Percentiles rank a stretch among this genome's conserved stretches.
Evolutionary conservation across 2,113 vertebrate species (phyloP).

Genomic region (Xenus cinereus): DNA sequence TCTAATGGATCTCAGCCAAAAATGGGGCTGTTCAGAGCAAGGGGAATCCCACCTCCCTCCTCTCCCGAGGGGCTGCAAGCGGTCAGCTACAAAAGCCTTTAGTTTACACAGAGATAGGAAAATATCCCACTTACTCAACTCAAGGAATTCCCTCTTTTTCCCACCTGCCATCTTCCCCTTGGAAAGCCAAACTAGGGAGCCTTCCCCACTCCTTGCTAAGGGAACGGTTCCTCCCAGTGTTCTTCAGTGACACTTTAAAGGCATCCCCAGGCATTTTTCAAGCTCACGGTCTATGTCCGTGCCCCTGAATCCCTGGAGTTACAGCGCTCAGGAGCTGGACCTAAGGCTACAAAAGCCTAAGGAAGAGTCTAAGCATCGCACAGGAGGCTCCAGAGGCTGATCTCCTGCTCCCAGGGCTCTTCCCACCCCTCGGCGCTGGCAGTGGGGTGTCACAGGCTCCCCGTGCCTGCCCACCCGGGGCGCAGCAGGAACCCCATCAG

Average conservation of each 20-base stretch:
- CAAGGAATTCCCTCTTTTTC: neutral
- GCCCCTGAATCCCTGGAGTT: neutral
- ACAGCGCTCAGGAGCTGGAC: neutral
- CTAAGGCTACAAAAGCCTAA: neutral
- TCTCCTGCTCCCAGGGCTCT: neutral
- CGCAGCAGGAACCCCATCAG: neutral
- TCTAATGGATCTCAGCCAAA: neutral
- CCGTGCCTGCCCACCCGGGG: fast-evolving
- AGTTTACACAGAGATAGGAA: neutral
- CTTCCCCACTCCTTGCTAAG: neutral
- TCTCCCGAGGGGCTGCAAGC: fast-evolving
- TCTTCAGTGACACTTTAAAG: neutral
- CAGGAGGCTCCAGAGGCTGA: neutral
- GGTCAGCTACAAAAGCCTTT: neutral
- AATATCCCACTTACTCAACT: neutral
- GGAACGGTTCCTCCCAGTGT: neutral
- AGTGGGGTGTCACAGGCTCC: neutral
- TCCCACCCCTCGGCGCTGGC: fast-evolving
- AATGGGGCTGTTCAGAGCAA: neutral
- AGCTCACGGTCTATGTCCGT: neutral
- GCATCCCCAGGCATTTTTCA: fast-evolving
- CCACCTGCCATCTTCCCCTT: fast-evolving
- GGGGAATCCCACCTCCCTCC: neutral
- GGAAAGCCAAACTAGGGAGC: neutral
- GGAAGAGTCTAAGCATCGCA: fast-evolving